Base-by-base conservation (phyloP, 2,797 vertebrate genomes). In the Danio albolineatus region DNA sequence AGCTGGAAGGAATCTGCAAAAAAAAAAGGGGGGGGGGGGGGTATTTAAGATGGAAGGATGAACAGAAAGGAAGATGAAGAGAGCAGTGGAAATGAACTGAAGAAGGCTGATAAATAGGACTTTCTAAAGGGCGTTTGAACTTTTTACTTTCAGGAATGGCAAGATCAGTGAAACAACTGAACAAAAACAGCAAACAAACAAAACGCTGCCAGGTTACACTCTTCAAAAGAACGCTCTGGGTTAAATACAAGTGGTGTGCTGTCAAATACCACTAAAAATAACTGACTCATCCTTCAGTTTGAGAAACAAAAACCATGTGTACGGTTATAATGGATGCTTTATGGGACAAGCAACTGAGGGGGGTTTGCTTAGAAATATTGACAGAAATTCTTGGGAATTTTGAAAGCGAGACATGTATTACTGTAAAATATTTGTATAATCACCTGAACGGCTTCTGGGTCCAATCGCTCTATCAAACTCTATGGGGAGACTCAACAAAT, bases 31-130 rank as follows among this genome's bases (percentile, higher is more conserved):
- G 1, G 67, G 48, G 67, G 36, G 28, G 41, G 13, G 62, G 3
- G 28, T 28, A 54, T 72, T 54, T 54, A 79, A 62, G 48, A 49
- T 64, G 48, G 43, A 67, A 19, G 62, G 28, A 57, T 65, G 21
- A 72, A 39, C 17, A 67, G 16, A 65, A 57, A 77, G 17, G n/a
- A 36, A 62, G 59, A 66, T 57, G 38, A 64, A 60, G 17, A 66
- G 36, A 28, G 4, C 16, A 5, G 1, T 60, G 54, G 51, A 8
- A 70, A 78, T 51, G 60, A 62, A 53, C 36, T 41, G 41, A 28
- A 36, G 9, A 41, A 19, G 7, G 49, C 4, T 43, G 9, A 39
- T 17, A 39, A 66, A 56, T 12, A 14, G 51, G 39, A 76, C 17
- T 21, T 21, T 53, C n/a, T 51, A 5, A 62, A 75, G 28, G 44